These are phyloP conservation scores for Otis tarda DNA, from an alignment of 2,113 vertebrate genomes.

Conservation along the genomic window DNA sequence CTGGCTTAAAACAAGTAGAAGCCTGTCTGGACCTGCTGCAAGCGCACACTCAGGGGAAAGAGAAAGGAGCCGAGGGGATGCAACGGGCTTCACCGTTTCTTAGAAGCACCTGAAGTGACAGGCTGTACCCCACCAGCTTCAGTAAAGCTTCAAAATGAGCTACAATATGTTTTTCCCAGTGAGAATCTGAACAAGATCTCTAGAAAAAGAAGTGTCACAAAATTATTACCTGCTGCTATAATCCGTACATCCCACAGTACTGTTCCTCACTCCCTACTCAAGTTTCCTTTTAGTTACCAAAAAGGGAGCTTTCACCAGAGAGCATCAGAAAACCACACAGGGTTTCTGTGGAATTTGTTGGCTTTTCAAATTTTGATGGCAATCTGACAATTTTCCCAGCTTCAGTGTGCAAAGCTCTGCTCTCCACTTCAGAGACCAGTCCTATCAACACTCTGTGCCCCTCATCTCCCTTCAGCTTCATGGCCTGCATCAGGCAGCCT, in stretches of 20 bases:
- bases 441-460: not conserved
- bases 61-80: too few species aligned
- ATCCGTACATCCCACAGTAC: not conserved
- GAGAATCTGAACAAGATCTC: not conserved
- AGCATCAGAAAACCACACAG: not conserved
- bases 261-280: not conserved
- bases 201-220: not conserved
- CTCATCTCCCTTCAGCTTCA: not conserved
- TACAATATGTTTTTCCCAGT: not conserved
- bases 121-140: not conserved
- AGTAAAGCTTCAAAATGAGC: not conserved
- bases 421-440: not conserved
- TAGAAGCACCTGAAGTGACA: accelerated
- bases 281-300: not conserved
- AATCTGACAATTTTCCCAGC: not conserved
- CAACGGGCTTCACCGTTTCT: accelerated
- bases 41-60: accelerated
- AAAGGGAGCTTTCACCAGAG: not conserved
- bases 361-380: not conserved
- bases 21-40: not conserved
- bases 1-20: not conserved
- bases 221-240: not conserved
- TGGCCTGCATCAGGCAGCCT: not conserved
- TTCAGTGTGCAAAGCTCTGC: not conserved
- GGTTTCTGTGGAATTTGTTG: not conserved